Evolutionary conservation across 2,113 vertebrate genomes (phyloP).

Genomic region (Neoarius graeffei): DNA sequence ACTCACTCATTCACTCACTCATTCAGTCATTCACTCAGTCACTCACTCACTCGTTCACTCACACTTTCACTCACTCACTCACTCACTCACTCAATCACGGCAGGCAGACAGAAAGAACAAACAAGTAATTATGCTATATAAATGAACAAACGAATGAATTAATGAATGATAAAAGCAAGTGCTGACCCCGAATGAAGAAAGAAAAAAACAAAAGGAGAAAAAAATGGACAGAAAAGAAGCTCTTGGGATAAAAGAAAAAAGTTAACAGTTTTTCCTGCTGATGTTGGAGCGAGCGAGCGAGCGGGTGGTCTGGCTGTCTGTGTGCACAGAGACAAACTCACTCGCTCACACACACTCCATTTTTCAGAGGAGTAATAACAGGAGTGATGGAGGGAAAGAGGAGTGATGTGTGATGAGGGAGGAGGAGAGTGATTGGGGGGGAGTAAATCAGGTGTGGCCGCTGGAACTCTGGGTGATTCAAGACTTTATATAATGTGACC

Average conservation of each 20-base stretch:
- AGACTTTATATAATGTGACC: not conserved
- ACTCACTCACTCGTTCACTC: too few relatives aligned
- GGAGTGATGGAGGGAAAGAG: not conserved
- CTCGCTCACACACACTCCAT: slow-evolving; percentile 17
- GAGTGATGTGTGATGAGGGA: not conserved
- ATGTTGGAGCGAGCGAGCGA: not conserved
- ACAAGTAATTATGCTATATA: not conserved
- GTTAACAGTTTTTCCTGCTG: slow-evolving; percentile 16
- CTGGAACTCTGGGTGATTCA: slow-evolving; percentile 4
- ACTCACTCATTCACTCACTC: too few relatives aligned
- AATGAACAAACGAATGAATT: not conserved
- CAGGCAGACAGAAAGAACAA: too few relatives aligned
- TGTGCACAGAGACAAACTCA: not conserved
- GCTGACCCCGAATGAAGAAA: not conserved
- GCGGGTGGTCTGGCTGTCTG: slow-evolving; percentile 11
- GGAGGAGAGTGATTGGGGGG: not conserved
- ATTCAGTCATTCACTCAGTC: too few relatives aligned
- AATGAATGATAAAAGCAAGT: not conserved
- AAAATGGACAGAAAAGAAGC: not conserved
- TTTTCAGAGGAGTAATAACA: slow-evolving; percentile 10
- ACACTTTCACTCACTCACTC: too few relatives aligned
- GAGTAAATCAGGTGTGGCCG: slow-evolving; percentile 4
- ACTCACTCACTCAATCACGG: too few relatives aligned
- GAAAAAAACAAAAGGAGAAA: not conserved
- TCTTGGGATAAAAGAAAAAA: not conserved